Base-by-base conservation (phyloP, 1,140 invertebrate genomes). In the Drosophila jambulina region DNA sequence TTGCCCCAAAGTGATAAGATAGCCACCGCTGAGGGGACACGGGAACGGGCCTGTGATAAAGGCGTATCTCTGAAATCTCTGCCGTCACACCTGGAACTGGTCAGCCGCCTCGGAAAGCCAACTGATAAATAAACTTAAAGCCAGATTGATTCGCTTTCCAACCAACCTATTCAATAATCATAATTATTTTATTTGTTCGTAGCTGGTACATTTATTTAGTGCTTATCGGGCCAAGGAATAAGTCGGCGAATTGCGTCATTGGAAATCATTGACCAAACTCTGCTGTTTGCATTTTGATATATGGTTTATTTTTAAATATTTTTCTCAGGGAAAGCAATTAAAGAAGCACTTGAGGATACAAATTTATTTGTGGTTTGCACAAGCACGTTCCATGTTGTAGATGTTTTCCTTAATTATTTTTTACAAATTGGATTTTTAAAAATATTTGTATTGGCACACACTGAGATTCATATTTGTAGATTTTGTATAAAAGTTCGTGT, bases 221-320 rank as follows among this genome's bases (percentile, higher is more conserved):
- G 23, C 60, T 81, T 84, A 77, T 84, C 81, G 45, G 23, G 6
- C n/a, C 54, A 60, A 80, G 42, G 13, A 25, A 51, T 21, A 70
- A 56, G 59, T 57, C 43, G n/a, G 17, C 67, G 48, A 83, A 76
- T 64, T 86, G 82, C 82, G 82, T 85, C 82, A 85, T 69, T 67
- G 61, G 57, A 67, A 51, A 49, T 65, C 58, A 75, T 75, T 69
- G 75, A 72, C 61, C 29, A 27, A 82, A 64, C 62, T 15, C 40
- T 48, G 19, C 21, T 49, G 25, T 53, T 77, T 59, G 51, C 40
- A 49, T 58, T 54, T 36, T 77, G 71, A 80, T 83, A 71, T 63
- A 65, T 78, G 57, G 36, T 43, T 62, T 70, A 65, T 75, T 65
- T 83, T 62, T 53, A 59, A 77, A 49, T 51, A 34, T 10, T 17